Evolutionary conservation across 1,140 invertebrate species (phyloP).

Genomic region (Nomia melanderi): DNA sequence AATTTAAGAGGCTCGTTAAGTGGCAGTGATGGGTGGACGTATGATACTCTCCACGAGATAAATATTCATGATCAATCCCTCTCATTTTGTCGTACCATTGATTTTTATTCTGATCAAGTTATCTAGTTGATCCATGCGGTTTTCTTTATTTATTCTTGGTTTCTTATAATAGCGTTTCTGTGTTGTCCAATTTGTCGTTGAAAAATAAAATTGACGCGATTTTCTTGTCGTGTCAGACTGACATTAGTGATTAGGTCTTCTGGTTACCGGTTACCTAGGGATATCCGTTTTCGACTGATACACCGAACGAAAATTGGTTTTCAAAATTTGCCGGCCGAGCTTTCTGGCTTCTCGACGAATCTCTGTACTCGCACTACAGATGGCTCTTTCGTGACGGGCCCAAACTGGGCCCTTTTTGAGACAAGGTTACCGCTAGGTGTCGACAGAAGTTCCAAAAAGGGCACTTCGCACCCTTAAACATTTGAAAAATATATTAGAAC

Average conservation of each 20-base stretch:
- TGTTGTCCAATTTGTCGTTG: not conserved
- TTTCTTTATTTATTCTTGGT: not conserved
- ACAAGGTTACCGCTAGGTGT: slow-evolving; percentile 34
- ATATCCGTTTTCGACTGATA: slow-evolving; percentile 17
- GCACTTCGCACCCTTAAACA: not conserved
- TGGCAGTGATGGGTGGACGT: slow-evolving; percentile 6
- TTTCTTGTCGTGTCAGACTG: not conserved
- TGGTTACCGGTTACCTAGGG: not conserved
- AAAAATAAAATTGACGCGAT: no score
- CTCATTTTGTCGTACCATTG: slow-evolving; percentile 18
- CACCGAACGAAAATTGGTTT: not conserved
- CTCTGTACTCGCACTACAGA: slow-evolving; percentile 1
- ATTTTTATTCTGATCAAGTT: slow-evolving; percentile 13
- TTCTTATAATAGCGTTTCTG: not conserved
- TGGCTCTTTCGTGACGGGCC: slow-evolving; percentile 24
- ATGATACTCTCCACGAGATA: slow-evolving; percentile 38
- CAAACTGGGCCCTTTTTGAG: not conserved
- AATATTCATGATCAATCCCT: slow-evolving; percentile 18
- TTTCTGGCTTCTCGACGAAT: not conserved
- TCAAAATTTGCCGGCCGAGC: slow-evolving; percentile 32
- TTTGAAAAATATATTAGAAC: not conserved
- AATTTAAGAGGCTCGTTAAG: slow-evolving; percentile 45
- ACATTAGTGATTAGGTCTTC: not conserved
- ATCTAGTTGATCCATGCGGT: not conserved
- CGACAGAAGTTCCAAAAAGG: slow-evolving; percentile 17